Evolutionary conservation across 92 coral and sea anemone genomes (phyloP), one percentile per base, ranked within the genome.

Genomic region (Galaxea fascicularis): DNA sequence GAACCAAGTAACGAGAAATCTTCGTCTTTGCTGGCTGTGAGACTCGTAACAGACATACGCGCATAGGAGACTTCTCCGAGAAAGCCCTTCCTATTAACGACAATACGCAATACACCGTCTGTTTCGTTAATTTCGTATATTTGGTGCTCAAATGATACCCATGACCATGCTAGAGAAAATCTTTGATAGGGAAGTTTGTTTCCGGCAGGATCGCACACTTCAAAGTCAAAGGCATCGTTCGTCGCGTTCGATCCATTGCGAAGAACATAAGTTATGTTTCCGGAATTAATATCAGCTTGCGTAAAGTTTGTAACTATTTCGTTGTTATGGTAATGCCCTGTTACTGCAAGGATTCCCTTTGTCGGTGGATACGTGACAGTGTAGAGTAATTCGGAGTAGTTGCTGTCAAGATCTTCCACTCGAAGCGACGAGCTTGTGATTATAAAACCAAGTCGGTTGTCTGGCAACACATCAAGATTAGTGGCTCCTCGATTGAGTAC

Each of bases 161-260:
- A 94, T 14, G 97, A 89, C 99, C 99, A 97, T 3, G 93, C 91
- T 51, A 97, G 69, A 10, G 98, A 94, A 69, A 97, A 94, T 65
- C 70, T 77, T 51, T 97, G 99, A 59, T 64, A 69, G 15, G 90
- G 76, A 4, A 97, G 88, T 11, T 69, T 69, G 46, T 97, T 97
- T 10, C 93, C 95, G 14, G 94, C 99, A 14, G 98, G 91, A 72
- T 97, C 99, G 44, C 65, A 58, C 18, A 97, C 90, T 31, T 88
- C 88, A 68, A 97, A 97, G 30, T 77, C 88, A 81, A 97, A 97
- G 49, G 88, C 91, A 85, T 97, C 99, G 51, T 95, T 88, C 1
- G 99, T 94, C n/a, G 95, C 94, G 56, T 88, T 89, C 18, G 86
- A 54, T 7, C 86, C 89, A 16, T 92, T 65, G 46, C 58, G 60